Evolutionary conservation across 2,797 vertebrate genomes (phyloP).

Genomic region (Cyclopterus lumpus): DNA sequence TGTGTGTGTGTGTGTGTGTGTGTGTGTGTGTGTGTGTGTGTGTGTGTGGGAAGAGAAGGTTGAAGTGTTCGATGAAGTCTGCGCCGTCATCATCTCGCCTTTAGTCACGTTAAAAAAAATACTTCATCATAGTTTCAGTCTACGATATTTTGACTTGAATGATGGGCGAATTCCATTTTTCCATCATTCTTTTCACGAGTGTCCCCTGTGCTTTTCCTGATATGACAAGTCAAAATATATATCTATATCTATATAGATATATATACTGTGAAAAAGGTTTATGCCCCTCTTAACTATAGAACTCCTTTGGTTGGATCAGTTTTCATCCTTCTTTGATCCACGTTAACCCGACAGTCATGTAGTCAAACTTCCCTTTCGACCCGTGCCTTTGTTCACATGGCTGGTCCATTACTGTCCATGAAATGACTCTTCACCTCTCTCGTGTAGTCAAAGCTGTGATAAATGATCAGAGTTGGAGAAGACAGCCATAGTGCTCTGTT

Average conservation of each 20-base stretch:
- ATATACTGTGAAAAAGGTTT: background rate
- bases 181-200: no score
- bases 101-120: no score
- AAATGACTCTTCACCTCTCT: constrained; percentile 40
- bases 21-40: no score
- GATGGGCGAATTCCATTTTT: no score
- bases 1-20: no score
- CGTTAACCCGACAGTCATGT: background rate
- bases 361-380: constrained; percentile 42
- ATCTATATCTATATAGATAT: no score
- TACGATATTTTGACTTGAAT: no score
- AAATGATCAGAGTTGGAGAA: constrained; percentile 37
- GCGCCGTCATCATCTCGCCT: no score
- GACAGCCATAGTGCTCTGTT: constrained; percentile 24
- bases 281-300: background rate
- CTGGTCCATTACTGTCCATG: constrained; percentile 23
- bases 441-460: constrained; percentile 31
- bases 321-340: constrained; percentile 28
- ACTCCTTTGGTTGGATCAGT: constrained; percentile 10
- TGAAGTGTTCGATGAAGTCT: no score
- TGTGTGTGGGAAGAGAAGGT: no score
- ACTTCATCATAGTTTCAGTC: no score
- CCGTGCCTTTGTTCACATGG: constrained; percentile 29
- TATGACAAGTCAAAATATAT: background rate
- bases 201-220: background rate